phyloP scores from a whole-genome alignment of 2,888 invertebrate species.

The Drosophila parthenogenetica region DNA sequence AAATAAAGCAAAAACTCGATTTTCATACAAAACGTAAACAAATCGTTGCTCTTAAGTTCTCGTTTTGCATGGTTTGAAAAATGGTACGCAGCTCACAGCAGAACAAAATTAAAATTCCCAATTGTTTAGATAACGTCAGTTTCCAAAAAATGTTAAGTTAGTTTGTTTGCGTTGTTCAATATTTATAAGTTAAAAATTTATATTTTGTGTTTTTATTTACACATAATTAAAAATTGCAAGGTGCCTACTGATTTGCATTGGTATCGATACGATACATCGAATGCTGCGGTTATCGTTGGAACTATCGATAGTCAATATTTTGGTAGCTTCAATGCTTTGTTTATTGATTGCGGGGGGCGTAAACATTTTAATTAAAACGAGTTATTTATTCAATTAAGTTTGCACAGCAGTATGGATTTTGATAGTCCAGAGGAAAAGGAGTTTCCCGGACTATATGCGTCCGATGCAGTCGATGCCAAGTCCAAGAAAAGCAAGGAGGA shows the following conservation, averaged over 20 bases:
- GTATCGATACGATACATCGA: constrained; percentile 13
- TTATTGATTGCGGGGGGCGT: constrained; percentile 60
- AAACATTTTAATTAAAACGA: constrained; percentile 42
- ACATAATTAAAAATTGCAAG: not conserved
- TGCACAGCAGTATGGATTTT: constrained; percentile 79
- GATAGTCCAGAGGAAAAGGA: constrained; percentile 95
- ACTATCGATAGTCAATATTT: constrained; percentile 16
- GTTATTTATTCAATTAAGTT: constrained; percentile 39
- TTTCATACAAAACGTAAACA: constrained; percentile 38
- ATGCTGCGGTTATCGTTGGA: constrained; percentile 9
- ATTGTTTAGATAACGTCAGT: not conserved
- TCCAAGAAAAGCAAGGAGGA: constrained; percentile 88
- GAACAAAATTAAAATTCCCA: not conserved
- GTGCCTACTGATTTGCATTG: not conserved
- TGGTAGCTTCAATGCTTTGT: constrained; percentile 31
- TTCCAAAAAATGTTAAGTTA: not conserved
- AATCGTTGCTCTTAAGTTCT: constrained; percentile 19
- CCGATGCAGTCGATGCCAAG: constrained; percentile 87
- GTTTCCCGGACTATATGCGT: constrained; percentile 94
- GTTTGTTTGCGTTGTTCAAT: no score
- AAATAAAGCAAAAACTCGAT: constrained; percentile 5
- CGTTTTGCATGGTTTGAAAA: constrained; percentile 15
- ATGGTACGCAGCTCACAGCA: constrained; percentile 36
- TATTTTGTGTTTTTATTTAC: not conserved
- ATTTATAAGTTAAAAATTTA: not conserved